phyloP scores from a whole-genome alignment of 1,140 invertebrate species.

The Dryas iulia region DNA sequence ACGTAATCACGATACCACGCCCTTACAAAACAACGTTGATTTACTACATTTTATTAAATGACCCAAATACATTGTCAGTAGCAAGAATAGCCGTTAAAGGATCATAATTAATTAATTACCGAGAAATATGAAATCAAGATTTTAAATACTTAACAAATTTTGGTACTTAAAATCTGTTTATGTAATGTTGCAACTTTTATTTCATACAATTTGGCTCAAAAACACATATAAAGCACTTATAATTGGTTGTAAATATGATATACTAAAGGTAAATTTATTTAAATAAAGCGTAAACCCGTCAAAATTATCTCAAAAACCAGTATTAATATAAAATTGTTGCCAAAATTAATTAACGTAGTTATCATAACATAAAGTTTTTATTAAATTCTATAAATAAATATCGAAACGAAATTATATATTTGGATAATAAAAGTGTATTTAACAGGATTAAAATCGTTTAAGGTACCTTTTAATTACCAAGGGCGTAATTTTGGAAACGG shows the following conservation, averaged over 20 bases:
- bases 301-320: not conserved
- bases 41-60: constrained; percentile 14
- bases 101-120: not conserved
- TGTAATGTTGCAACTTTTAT: not conserved
- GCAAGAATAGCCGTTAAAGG: not conserved
- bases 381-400: not conserved
- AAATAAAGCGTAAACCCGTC: not conserved
- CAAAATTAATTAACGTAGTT: not conserved
- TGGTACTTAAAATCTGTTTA: not conserved
- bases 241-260: not conserved
- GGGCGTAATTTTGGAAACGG: not conserved
- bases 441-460: not conserved
- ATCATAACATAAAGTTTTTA: not conserved
- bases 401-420: not conserved
- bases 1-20: constrained; percentile 16
- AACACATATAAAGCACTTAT: not conserved
- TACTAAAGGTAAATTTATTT: not conserved
- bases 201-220: not conserved
- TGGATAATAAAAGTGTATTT: not conserved
- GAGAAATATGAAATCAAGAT: not conserved
- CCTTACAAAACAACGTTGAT: constrained; percentile 9
- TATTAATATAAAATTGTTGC: not conserved
- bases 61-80: not conserved
- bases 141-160: not conserved
- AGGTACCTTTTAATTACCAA: not conserved